A percentile compares a stretch with the other conserved stretches of the same genome.
Evolutionary conservation across 2,888 invertebrate genomes (phyloP).

Genomic region (Parapristionchus giblindavisi): DNA sequence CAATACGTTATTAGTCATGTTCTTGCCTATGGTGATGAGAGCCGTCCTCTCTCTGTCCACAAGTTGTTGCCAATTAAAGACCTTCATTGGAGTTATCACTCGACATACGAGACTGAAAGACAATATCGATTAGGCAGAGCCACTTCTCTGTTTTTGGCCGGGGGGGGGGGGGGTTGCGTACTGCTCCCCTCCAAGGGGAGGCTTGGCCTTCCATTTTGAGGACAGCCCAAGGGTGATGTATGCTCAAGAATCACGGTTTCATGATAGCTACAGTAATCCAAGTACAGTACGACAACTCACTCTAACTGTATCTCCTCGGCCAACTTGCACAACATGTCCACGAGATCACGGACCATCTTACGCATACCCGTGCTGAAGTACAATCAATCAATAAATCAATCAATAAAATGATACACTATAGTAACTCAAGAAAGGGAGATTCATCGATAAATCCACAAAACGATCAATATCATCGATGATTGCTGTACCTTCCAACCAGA

Average conservation of each 20-base stretch:
- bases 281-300: slow-evolving; percentile 14
- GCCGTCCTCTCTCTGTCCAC: slow-evolving; percentile 16
- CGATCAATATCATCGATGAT: not conserved
- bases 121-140: not conserved
- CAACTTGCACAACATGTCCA: slow-evolving; percentile 46
- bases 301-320: slow-evolving; percentile 47
- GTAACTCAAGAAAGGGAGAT: no score
- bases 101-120: slow-evolving; percentile 18
- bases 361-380: slow-evolving; percentile 40
- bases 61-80: slow-evolving; percentile 22
- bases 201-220: no score
- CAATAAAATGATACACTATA: no score
- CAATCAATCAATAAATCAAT: slow-evolving; percentile 14
- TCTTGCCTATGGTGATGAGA: slow-evolving; percentile 14
- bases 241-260: not conserved
- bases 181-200: no score
- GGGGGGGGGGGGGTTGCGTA: no score
- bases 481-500: slow-evolving; percentile 35
- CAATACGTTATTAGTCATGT: slow-evolving; percentile 35
- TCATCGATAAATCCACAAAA: no score
- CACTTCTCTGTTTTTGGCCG: no score
- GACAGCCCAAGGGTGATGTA: no score
- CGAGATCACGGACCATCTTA: slow-evolving; percentile 46
- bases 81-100: slow-evolving; percentile 15
- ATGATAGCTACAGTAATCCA: not conserved